Evolutionary conservation across 2,113 vertebrate species (phyloP).

Genomic region (Alligator sinensis): DNA sequence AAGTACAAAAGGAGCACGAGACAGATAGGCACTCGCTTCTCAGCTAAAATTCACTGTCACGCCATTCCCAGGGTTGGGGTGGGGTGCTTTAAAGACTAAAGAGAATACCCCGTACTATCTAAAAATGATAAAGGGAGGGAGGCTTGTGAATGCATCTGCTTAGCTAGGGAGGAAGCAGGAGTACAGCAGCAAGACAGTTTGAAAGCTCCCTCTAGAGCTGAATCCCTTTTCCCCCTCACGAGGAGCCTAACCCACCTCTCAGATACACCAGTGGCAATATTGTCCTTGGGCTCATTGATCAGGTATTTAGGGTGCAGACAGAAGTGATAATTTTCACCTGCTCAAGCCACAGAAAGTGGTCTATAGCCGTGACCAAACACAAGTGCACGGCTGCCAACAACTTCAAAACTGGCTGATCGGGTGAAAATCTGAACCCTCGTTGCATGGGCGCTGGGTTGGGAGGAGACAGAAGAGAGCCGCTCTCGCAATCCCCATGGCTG

Average conservation of each 20-base stretch:
- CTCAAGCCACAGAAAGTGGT: too few relatives aligned
- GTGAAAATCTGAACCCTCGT: too few relatives aligned
- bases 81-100: neutral
- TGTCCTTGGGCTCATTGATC: neutral
- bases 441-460: neutral
- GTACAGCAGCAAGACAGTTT: neutral
- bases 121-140: neutral
- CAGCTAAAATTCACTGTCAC: neutral
- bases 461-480: neutral
- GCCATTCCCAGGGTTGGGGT: neutral
- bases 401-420: too few relatives aligned
- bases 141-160: neutral
- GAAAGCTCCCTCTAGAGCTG: neutral
- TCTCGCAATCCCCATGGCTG: neutral
- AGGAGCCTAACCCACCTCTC: neutral
- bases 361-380: too few relatives aligned
- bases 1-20: neutral
- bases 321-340: too few relatives aligned
- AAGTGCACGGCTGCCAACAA: too few relatives aligned
- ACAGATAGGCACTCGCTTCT: neutral
- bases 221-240: neutral
- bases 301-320: too few relatives aligned
- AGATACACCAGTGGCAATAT: neutral
- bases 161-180: neutral
- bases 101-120: neutral